Conservation (phyloP, 1,140 invertebrate species). For the Potamilus streckersoni region DNA sequence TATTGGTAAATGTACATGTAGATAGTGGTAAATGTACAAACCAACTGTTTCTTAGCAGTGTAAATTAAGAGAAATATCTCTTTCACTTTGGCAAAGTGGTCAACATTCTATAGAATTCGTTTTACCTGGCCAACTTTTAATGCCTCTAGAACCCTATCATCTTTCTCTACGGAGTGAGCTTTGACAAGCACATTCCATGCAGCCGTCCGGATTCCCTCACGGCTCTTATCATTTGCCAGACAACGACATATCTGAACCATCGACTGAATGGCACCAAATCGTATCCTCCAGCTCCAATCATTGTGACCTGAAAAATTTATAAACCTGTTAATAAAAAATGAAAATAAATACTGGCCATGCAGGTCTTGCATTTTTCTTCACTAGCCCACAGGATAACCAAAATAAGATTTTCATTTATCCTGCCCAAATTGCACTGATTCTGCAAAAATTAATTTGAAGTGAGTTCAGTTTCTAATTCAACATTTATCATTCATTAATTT, state of each 20-base stretch:
- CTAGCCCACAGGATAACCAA: no score
- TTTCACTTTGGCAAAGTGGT: no score
- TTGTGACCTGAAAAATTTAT: slow-evolving; percentile 49
- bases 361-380: background rate
- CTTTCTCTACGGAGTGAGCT: slow-evolving; percentile 60
- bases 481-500: no score
- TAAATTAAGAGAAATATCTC: no score
- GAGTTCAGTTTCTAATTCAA: no score
- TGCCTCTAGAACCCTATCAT: slow-evolving; percentile 64
- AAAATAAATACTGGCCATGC: background rate
- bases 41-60: no score
- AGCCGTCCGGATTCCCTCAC: slow-evolving; percentile 58
- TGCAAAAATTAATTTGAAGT: background rate
- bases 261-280: slow-evolving; percentile 64
- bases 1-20: no score
- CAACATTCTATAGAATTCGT: background rate
- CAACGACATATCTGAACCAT: slow-evolving; percentile 62
- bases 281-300: slow-evolving; percentile 66
- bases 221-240: slow-evolving; percentile 46
- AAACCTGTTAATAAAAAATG: background rate
- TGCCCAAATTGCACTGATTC: background rate
- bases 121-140: slow-evolving; percentile 66
- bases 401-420: no score
- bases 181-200: slow-evolving; percentile 61
- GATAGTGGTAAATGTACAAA: no score